A percentile compares a stretch with the other conserved stretches of the same genome.
Conservation (phyloP, 1,140 invertebrate genomes). For the Drosophila novamexicana region DNA sequence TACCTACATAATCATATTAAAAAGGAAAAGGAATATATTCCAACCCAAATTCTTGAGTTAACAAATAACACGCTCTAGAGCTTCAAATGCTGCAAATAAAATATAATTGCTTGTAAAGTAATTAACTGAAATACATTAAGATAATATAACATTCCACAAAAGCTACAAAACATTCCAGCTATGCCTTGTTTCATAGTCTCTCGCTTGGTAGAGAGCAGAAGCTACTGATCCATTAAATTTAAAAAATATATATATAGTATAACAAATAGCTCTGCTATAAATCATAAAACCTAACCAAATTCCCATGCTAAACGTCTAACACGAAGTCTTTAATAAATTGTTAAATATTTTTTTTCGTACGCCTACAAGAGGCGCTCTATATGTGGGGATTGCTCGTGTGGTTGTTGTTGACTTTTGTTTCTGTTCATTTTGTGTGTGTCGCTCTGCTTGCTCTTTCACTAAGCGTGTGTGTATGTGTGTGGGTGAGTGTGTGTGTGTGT, state of each 20-base stretch:
- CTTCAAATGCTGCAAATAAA: too few species aligned
- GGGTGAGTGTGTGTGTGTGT: constrained; percentile 24
- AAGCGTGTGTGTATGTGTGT: constrained; percentile 29
- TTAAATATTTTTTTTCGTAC: neutral
- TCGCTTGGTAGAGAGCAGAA: neutral
- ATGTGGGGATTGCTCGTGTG: constrained; percentile 1
- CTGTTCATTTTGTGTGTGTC: constrained; percentile 47
- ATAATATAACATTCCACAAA: too few species aligned
- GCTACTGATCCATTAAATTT: neutral
- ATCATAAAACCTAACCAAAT: neutral
- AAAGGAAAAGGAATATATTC: too few species aligned
- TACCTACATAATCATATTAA: too few species aligned
- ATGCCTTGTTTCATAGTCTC: too few species aligned
- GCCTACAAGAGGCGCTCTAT: neutral
- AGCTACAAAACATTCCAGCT: too few species aligned
- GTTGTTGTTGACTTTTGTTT: constrained; percentile 61
- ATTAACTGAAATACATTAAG: too few species aligned
- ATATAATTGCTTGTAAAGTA: too few species aligned
- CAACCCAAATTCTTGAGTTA: too few species aligned
- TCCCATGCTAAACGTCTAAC: neutral
- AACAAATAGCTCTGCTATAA: neutral
- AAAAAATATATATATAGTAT: neutral
- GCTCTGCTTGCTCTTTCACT: constrained; percentile 4
- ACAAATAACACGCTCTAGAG: too few species aligned
- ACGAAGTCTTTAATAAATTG: neutral